A percentile compares a stretch with the other conserved stretches of the same genome.
Evolutionary conservation across 2,888 invertebrate genomes (phyloP).

Genomic region (Eristalinus sepulchralis): DNA sequence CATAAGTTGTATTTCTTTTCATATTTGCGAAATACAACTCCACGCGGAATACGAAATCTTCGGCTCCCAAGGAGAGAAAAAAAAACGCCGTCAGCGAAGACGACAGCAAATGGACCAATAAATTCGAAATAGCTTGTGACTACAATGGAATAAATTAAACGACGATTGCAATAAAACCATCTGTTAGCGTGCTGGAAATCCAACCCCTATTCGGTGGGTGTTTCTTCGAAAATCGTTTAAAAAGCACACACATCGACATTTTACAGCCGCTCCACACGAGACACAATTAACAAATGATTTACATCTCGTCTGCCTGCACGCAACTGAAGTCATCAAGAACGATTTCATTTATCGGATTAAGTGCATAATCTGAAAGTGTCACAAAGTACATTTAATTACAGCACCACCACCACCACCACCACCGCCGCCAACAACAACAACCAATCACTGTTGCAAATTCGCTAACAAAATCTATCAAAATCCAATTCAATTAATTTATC

Average conservation of each 20-base stretch:
- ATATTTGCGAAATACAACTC: too few relatives aligned
- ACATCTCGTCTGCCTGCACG: not conserved
- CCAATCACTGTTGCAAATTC: conserved; percentile 24
- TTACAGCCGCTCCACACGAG: not conserved
- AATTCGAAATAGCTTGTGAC: not conserved
- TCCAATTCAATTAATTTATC: conserved; percentile 46
- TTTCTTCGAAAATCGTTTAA: too few relatives aligned
- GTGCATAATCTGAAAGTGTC: not conserved
- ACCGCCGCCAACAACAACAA: not conserved
- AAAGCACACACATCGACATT: not conserved
- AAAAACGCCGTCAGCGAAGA: not conserved
- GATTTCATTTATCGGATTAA: not conserved
- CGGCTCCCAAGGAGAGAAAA: not conserved
- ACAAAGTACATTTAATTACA: not conserved
- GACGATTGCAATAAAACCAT: not conserved
- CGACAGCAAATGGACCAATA: not conserved
- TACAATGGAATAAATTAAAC: not conserved
- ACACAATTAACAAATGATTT: not conserved
- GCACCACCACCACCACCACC: not conserved
- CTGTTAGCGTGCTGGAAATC: not conserved
- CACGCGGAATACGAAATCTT: too few relatives aligned
- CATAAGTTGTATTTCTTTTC: too few relatives aligned
- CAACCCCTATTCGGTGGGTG: not conserved
- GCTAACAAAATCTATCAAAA: conserved; percentile 22
- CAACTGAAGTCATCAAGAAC: not conserved